Conservation (phyloP, 2,888 invertebrate species). For the Brachynemurus nebulosus region DNA sequence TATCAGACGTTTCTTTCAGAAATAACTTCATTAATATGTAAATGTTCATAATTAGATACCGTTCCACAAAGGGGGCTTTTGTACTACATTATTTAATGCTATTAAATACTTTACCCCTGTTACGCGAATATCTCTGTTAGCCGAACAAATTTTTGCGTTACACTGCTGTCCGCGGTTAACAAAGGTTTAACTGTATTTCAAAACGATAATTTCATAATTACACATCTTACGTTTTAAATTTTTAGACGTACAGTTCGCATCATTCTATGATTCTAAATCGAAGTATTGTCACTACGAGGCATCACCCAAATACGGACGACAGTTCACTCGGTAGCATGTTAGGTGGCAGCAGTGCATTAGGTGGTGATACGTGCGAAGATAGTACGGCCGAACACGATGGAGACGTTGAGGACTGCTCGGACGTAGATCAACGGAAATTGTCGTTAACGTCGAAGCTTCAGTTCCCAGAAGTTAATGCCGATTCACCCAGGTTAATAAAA, state of each 20-base stretch:
- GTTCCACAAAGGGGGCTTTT: too few relatives aligned
- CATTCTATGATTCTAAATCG: slow-evolving; percentile 26
- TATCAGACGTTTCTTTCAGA: too few relatives aligned
- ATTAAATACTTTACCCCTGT: too few relatives aligned
- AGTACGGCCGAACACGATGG: slow-evolving; percentile 66
- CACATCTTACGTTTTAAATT: too few relatives aligned
- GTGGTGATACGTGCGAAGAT: slow-evolving; percentile 8
- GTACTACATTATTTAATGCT: too few relatives aligned
- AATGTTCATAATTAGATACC: too few relatives aligned
- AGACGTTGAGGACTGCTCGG: slow-evolving; percentile 75
- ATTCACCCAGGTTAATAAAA: slow-evolving; percentile 34
- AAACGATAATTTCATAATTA: too few relatives aligned
- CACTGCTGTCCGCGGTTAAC: too few relatives aligned
- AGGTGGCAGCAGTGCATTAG: slow-evolving; percentile 7
- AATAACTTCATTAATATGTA: too few relatives aligned
- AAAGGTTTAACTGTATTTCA: too few relatives aligned
- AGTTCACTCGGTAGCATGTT: slow-evolving; percentile 48
- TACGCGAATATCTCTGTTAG: too few relatives aligned
- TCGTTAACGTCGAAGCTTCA: slow-evolving; percentile 33
- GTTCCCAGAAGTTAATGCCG: slow-evolving; percentile 45
- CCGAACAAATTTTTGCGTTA: too few relatives aligned
- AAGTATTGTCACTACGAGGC: slow-evolving; percentile 23
- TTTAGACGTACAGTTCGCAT: slow-evolving; percentile 3
- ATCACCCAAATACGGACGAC: slow-evolving; percentile 53
- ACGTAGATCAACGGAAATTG: slow-evolving; percentile 44